Evolutionary conservation across 2,888 invertebrate species (phyloP), one percentile per base, ranked within the genome.

Genomic region (Yponomeuta evonymella): DNA sequence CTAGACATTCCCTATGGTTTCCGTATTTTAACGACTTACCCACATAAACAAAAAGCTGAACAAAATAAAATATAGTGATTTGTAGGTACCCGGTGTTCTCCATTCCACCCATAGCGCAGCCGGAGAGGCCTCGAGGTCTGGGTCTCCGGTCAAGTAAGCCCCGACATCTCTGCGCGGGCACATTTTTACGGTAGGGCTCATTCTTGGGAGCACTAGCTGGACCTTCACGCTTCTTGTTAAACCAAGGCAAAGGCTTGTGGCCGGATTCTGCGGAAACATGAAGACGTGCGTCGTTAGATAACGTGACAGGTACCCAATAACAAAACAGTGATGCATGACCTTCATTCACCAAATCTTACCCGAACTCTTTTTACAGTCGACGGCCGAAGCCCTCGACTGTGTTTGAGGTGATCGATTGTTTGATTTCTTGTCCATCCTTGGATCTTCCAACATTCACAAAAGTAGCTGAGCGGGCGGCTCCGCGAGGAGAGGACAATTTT

Each of bases 361-460:
- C 43, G 70, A 64, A 64, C 83, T 93, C 88, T 95, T 96, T 85
- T 95, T 96, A 80, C 94, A 92, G 89, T 97, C 96, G 96, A 94
- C 93, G 92, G 93, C 92, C 77, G 93, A 86, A 83, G 94, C 94
- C 94, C 95, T 96, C 90, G 94, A 89, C 86, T 94, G 94, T 91
- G 94, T 92, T 89, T 95, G 94, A 86, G 93, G 89, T 83, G 94
- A 93, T 89, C 94, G 94, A 89, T 93, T 93, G 84, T 94, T 93
- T 85, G 94, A 93, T 92, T 96, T 96, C 89, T 96, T 96, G 93
- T 96, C 96, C 96, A 96, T 96, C 90, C 91, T 90, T 87, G 88
- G 87, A 81, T 92, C 92, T 83, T 93, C 93, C 87, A 93, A 93
- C 92, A 92, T 90, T 85, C 86, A 93, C 89, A 82, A 85, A 80